Evolutionary conservation across 2,888 invertebrate species (phyloP), one percentile per base, ranked within the genome.

Genomic region (Mimumesa dahlbomi): DNA sequence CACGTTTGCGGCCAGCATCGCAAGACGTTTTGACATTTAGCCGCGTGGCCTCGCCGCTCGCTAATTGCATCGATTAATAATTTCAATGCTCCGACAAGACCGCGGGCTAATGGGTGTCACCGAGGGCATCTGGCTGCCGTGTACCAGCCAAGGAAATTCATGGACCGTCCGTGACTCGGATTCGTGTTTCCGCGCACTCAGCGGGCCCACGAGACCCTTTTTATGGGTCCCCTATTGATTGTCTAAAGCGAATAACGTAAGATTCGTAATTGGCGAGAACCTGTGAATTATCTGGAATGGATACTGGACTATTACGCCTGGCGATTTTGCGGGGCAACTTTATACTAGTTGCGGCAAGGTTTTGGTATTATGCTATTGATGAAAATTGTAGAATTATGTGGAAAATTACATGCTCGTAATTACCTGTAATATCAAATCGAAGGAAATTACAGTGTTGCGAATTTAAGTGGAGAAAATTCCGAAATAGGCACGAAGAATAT

Each of bases 41-140:
- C 58, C 53, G 45, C 48, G 49, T 38, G 21, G 16, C 52, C 36
- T 43, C 50, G 40, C 69, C 52, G 57, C 66, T 69, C 50, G 76
- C 81, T 84, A 85, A 83, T 84, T 81, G 81, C 81, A 54, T 78
- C 82, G 81, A 84, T 83, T 83, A 82, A 83, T 82, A 82, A 77
- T 81, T 77, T 77, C 61, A 75, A 73, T 75, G 72, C 43, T 72
- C 58, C 42, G 68, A 77, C 80, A 75, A 79, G 76, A 73, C 50
- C 42, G 52, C 61, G 65, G 61, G 69, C 74, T 81, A 81, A 81
- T 79, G 79, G 77, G 61, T 74, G 75, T 79, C 69, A 68, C 69
- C 48, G 56, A 40, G 56, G 62, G 56, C 61, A 61, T 70, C 56
- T 48, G 52, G 45, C 14, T 49, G 21, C 45, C 29, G 46, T 18